Base-by-base conservation (phyloP, 2,797 vertebrate species). In the Neostethus bicornis region DNA sequence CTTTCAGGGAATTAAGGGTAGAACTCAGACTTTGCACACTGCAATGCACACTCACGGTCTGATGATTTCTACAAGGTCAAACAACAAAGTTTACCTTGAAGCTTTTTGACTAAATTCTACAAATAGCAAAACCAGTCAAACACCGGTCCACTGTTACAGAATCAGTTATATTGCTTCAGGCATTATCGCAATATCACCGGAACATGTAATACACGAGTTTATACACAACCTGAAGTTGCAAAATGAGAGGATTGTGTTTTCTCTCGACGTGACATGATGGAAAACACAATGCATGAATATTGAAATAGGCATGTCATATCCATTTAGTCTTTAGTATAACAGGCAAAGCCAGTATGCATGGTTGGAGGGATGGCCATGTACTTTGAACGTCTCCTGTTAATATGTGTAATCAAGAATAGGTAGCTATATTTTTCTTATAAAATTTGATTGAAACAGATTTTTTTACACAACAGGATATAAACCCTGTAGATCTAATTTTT, bases 401-500 rank as follows among this genome's bases (percentile, higher is more conserved):
- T n/a, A n/a, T n/a, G n/a, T n/a, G n/a, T n/a, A n/a, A n/a, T n/a
- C n/a, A n/a, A n/a, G n/a, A n/a, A n/a, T n/a, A n/a, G n/a, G n/a
- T n/a, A n/a, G n/a, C n/a, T n/a, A n/a, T n/a, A n/a, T n/a, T n/a
- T n/a, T n/a, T n/a, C n/a, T n/a, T n/a, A n/a, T n/a, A n/a, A n/a
- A n/a, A n/a, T n/a, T n/a, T n/a, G n/a, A n/a, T n/a, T n/a, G n/a
- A n/a, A n/a, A n/a, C n/a, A n/a, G n/a, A n/a, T n/a, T 50, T 61
- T 47, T 64, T 60, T 54, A 19, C 41, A 51, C 34, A 19, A 38
- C 1, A 35, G 32, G 16, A 11, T 52, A 60, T 11, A 65, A 28
- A 3, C 17, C 11, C 12, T 42, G 75, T 42, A 43, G 11, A 25
- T 44, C 16, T 6, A 54, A 61, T 28, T 25, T 38, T 23, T 14